Percentiles rank a stretch among this genome's conserved stretches.
Conservation (phyloP, 1,140 invertebrate genomes). For the Neuroterus valhalla region DNA sequence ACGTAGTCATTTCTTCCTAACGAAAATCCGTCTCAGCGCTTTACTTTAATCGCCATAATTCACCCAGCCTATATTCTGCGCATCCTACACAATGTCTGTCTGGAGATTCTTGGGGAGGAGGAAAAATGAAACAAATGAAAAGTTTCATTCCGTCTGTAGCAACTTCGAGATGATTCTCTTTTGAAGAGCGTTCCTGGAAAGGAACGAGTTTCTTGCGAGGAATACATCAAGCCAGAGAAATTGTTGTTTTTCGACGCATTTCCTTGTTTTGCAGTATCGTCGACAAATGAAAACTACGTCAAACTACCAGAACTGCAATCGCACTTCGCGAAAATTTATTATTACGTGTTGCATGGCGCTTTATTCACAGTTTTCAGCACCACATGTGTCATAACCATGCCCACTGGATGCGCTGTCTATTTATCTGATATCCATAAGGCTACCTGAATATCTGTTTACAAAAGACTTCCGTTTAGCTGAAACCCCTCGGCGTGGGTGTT, state of each 20-base stretch:
- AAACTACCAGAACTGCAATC: constrained; percentile 28
- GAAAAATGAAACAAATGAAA: neutral
- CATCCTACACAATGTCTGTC: neutral
- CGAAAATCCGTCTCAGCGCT: constrained; percentile 4
- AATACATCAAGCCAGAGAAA: neutral
- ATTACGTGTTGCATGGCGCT: constrained; percentile 60
- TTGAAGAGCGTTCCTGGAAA: neutral
- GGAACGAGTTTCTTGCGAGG: neutral
- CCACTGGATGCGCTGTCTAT: constrained; percentile 49
- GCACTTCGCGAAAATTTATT: constrained; percentile 12
- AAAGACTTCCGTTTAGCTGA: too few species aligned
- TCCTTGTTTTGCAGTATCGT: constrained; percentile 29
- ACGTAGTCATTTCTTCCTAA: neutral
- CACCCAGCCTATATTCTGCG: neutral
- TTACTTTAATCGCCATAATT: neutral
- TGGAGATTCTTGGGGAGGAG: neutral
- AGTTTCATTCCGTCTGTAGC: neutral
- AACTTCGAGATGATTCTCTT: neutral
- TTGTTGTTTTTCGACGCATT: constrained; percentile 1
- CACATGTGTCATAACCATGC: constrained; percentile 48
- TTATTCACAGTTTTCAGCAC: constrained; percentile 50
- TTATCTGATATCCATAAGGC: constrained; percentile 47
- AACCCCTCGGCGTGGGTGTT: too few species aligned
- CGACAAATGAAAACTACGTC: constrained; percentile 18
- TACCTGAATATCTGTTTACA: too few species aligned